Evolutionary conservation across 2,113 vertebrate genomes (phyloP).

Genomic region (Gymnocephalus cernua): DNA sequence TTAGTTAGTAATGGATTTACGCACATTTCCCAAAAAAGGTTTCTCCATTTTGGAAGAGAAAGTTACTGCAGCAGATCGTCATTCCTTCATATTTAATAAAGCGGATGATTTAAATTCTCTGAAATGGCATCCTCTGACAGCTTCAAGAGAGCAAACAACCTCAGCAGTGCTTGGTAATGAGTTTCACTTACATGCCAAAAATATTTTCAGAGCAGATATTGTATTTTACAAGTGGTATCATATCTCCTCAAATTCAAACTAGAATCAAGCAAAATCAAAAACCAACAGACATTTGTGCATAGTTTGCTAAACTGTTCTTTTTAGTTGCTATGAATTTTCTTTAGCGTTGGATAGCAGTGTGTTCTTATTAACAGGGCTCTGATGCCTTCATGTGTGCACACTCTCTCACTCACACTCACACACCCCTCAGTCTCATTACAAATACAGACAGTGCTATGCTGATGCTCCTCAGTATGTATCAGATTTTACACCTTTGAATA

Average conservation of each 20-base stretch:
- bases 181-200: background rate
- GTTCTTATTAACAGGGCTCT: slow-evolving; percentile 15
- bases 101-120: background rate
- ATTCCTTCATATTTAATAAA: background rate
- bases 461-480: slow-evolving; percentile 40
- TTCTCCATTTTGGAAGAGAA: slow-evolving; percentile 2
- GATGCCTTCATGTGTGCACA: background rate
- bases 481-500: slow-evolving; percentile 39
- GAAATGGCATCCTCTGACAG: background rate
- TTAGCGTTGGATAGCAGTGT: background rate
- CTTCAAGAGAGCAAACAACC: slow-evolving; percentile 8
- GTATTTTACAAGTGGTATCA: background rate
- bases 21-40: background rate
- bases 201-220: slow-evolving; percentile 3
- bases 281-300: background rate
- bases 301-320: background rate
- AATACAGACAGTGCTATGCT: slow-evolving; percentile 11
- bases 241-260: background rate
- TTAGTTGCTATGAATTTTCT: background rate
- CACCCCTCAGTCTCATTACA: background rate
- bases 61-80: background rate
- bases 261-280: background rate
- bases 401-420: background rate
- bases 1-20: background rate
- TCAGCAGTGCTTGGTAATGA: background rate